These are phyloP conservation scores for Gastracanthus pulcherrimus DNA, from an alignment of 2,888 invertebrate species.

Conservation along the genomic window DNA sequence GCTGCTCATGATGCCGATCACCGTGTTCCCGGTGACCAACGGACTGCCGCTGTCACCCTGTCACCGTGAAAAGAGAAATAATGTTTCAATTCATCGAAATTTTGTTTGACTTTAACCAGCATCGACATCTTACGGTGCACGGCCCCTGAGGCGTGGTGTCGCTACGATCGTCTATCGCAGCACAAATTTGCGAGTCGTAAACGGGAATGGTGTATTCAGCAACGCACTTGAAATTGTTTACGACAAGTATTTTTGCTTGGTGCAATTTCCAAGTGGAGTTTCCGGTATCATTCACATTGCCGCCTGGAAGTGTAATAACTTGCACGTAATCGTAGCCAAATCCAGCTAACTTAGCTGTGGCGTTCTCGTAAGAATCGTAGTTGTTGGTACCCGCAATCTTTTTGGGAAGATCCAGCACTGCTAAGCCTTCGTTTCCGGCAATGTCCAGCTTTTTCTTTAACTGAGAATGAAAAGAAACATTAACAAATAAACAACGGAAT, in stretches of 20 bases:
- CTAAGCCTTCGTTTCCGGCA: background rate
- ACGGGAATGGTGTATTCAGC: background rate
- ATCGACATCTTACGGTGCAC: background rate
- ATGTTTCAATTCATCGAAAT: too few species aligned
- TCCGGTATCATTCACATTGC: background rate
- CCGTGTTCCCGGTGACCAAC: slow-evolving; percentile 12
- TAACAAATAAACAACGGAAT: too few species aligned
- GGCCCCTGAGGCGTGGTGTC: background rate
- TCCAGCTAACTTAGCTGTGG: background rate
- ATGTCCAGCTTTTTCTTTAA: background rate
- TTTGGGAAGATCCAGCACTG: background rate
- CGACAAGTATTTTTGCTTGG: background rate
- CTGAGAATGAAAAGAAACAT: background rate
- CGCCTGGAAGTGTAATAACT: background rate
- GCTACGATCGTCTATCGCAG: too few species aligned
- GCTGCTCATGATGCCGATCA: slow-evolving; percentile 14
- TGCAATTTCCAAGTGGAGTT: background rate
- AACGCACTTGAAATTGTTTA: background rate
- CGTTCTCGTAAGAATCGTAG: background rate
- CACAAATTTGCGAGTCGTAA: background rate
- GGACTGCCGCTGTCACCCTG: slow-evolving; percentile 58
- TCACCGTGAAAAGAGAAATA: background rate
- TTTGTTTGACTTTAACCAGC: background rate
- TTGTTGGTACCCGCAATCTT: background rate
- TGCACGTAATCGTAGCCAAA: slow-evolving; percentile 2